Conservation (phyloP, 2,113 vertebrate species). For the Onychostoma macrolepis region DNA sequence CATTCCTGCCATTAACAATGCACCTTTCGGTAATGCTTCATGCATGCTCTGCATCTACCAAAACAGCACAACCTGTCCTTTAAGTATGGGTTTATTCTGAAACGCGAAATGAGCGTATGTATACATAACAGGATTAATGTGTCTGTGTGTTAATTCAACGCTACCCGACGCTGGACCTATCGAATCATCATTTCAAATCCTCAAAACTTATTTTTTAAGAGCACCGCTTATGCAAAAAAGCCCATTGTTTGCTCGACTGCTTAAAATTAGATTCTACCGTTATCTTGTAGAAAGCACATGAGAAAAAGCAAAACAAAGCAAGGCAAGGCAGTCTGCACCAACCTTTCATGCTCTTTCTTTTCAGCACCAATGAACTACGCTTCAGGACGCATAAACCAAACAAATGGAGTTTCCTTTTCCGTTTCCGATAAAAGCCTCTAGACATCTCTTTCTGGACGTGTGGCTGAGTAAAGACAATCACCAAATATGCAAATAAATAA, state of each 20-base stretch:
- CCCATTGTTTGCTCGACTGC: neutral
- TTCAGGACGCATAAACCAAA: constrained; percentile 3
- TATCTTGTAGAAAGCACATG: neutral
- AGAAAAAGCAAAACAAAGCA: neutral
- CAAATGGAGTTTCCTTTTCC: constrained; percentile 30
- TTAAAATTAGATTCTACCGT: neutral
- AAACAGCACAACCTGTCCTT: neutral
- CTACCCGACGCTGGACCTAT: neutral
- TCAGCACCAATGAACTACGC: constrained; percentile 24
- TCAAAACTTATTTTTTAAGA: neutral
- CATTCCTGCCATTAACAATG: neutral
- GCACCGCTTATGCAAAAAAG: neutral
- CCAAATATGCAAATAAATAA: neutral
- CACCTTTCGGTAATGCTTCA: neutral
- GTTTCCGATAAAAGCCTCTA: constrained; percentile 25
- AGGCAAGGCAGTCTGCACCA: constrained; percentile 8
- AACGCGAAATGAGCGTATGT: neutral
- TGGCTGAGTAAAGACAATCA: neutral
- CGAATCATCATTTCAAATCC: neutral
- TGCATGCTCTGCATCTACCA: neutral
- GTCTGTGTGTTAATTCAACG: neutral
- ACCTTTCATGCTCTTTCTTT: constrained; percentile 34
- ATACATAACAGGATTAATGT: neutral
- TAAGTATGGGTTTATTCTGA: too few relatives aligned
- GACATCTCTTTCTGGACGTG: neutral